Conservation (phyloP, 1,140 invertebrate species). For the Acyrthosiphon pisum region DNA sequence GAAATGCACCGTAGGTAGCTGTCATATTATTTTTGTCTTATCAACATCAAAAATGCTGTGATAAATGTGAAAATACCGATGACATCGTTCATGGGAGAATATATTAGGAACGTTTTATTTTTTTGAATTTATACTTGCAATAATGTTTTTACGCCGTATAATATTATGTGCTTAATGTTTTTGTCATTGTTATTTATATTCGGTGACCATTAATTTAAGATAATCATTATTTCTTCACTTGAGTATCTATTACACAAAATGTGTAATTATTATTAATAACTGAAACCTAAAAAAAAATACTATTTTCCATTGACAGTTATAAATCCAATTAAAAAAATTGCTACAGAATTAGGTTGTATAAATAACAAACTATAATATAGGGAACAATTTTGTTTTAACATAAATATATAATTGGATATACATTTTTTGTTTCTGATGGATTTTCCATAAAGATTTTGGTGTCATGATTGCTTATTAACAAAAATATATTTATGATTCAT, state of each 20-base stretch:
- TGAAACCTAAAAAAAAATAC: no score
- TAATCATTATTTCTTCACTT: not conserved
- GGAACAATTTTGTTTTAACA: no score
- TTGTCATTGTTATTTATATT: not conserved
- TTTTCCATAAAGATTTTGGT: no score
- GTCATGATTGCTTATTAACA: no score
- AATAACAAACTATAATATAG: no score
- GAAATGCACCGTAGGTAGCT: not conserved
- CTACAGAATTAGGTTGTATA: no score
- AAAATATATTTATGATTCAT: no score
- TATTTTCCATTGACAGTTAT: no score
- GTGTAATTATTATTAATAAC: not conserved
- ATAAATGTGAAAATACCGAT: not conserved
- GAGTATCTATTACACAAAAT: not conserved
- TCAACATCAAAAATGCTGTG: not conserved
- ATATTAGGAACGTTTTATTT: not conserved
- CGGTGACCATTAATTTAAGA: not conserved
- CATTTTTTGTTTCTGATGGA: no score
- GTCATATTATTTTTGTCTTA: not conserved
- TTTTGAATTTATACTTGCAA: not conserved
- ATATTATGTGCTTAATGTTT: not conserved
- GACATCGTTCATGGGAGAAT: not conserved
- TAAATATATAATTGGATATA: no score
- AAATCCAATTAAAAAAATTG: no score
- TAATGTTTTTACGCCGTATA: no score